These are phyloP conservation scores for Andricus curvator DNA, from an alignment of 2,888 invertebrate species.

Conservation along the genomic window DNA sequence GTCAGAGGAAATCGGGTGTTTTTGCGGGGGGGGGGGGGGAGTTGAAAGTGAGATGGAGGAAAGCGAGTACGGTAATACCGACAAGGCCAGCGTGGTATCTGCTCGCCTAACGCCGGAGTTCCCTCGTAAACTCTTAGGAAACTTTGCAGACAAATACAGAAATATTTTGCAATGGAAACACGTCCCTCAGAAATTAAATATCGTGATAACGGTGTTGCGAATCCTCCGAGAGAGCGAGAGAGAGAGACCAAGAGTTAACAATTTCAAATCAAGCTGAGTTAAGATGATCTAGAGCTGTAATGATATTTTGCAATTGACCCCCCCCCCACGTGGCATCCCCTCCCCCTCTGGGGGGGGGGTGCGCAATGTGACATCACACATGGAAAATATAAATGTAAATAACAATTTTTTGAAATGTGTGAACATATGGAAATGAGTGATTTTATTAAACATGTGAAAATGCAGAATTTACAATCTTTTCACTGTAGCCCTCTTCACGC, in stretches of 20 bases:
- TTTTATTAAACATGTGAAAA: too few species aligned
- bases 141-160: constrained; percentile 75
- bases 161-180: constrained; percentile 75
- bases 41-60: constrained; percentile 58
- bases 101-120: constrained; percentile 68
- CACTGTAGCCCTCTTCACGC: too few species aligned
- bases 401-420: too few species aligned
- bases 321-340: too few species aligned
- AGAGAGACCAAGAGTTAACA: not conserved
- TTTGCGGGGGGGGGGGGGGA: constrained; percentile 38
- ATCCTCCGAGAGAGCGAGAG: not conserved
- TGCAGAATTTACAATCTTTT: too few species aligned
- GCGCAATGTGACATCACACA: too few species aligned
- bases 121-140: constrained; percentile 74
- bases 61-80: constrained; percentile 61
- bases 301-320: too few species aligned
- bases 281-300: not conserved
- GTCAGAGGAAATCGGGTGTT: constrained; percentile 8
- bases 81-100: constrained; percentile 63
- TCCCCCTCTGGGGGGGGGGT: too few species aligned
- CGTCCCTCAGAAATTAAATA: constrained; percentile 74
- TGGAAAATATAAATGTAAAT: too few species aligned
- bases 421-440: too few species aligned
- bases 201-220: constrained; percentile 63
- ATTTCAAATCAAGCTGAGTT: not conserved